Base-by-base conservation (phyloP, 1,140 invertebrate genomes). In the Drosophila orosa region DNA sequence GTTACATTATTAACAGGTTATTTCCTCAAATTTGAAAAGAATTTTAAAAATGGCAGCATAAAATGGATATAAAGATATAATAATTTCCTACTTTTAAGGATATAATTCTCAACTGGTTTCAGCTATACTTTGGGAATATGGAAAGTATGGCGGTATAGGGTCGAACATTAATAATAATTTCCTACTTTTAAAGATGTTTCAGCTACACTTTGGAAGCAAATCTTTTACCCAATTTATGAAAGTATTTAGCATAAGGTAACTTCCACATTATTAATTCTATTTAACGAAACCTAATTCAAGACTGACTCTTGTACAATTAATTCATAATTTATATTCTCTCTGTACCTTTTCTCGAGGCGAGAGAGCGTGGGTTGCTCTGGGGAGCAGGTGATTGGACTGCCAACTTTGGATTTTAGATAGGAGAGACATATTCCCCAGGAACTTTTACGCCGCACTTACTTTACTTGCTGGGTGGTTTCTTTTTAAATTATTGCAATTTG, bases 381-480 rank as follows among this genome's bases (percentile, higher is more conserved):
- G 59, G 59, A 67, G 27, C 65, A 68, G 33, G 35, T 68, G 65
- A 68, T 66, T 68, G 65, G 60, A 65, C 63, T 66, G 33, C 58
- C 42, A 63, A 65, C 40, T 72, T 37, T 54, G 57, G 67, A 31
- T 31, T 50, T 29, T 7, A 24, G 42, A 12, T 12, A 24, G 19
- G 27, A 42, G 12, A 33, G 29, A 45, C 25, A 17, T 47, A 55
- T 65, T 74, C 69, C 73, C 73, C 37, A 57, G 61, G 69, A 74
- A 74, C 72, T 63, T 71, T 71, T 74, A 65, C 54, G 69, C 37
- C 59, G 60, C 68, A 45, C 71, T 66, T 69, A 74, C 69, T 50
- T 54, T 66, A 31, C 61, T 47, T 37, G 40, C 29, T 31, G 37
- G 33, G 19, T 33, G 59, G n/a, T 17, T 60, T 54, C 22, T 24